Conservation (phyloP, 2,797 vertebrate species). For the Paedocypris micromegethes region DNA sequence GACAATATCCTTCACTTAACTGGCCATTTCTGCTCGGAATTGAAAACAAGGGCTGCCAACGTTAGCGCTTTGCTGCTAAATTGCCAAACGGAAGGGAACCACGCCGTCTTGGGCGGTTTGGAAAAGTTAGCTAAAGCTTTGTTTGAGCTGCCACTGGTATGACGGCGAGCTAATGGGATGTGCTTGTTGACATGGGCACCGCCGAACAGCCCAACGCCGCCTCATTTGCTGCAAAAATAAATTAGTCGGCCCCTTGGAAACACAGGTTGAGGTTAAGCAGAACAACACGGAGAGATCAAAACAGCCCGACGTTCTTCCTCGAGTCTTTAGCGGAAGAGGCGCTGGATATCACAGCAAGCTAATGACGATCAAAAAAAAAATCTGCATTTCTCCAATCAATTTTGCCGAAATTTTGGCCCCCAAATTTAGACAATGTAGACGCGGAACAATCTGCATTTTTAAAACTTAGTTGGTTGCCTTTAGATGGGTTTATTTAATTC, state of each 20-base stretch:
- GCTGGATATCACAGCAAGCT: slow-evolving; percentile 54
- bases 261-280: slow-evolving; percentile 55
- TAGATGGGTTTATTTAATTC: too few species aligned
- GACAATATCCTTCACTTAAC: slow-evolving; percentile 40
- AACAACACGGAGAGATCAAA: slow-evolving; percentile 38
- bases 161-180: slow-evolving; percentile 52
- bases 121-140: slow-evolving; percentile 30
- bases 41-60: slow-evolving; percentile 35
- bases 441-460: too few species aligned
- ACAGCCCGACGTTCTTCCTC: slow-evolving; percentile 53
- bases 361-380: slow-evolving; percentile 53
- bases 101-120: slow-evolving; percentile 16
- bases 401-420: too few species aligned
- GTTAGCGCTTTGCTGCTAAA: slow-evolving; percentile 21
- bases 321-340: slow-evolving; percentile 45
- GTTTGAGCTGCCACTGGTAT: slow-evolving; percentile 47
- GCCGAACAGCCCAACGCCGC: slow-evolving; percentile 52
- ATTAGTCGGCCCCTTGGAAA: slow-evolving; percentile 53
- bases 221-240: slow-evolving; percentile 59
- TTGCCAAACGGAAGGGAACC: slow-evolving; percentile 19
- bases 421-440: too few species aligned
- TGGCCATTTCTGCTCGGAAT: slow-evolving; percentile 29
- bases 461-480: too few species aligned
- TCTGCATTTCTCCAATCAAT: too few species aligned
- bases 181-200: slow-evolving; percentile 52